These are phyloP conservation scores for Caenorhabditis afra DNA, from an alignment of 2,888 invertebrate species.

Conservation along the genomic window DNA sequence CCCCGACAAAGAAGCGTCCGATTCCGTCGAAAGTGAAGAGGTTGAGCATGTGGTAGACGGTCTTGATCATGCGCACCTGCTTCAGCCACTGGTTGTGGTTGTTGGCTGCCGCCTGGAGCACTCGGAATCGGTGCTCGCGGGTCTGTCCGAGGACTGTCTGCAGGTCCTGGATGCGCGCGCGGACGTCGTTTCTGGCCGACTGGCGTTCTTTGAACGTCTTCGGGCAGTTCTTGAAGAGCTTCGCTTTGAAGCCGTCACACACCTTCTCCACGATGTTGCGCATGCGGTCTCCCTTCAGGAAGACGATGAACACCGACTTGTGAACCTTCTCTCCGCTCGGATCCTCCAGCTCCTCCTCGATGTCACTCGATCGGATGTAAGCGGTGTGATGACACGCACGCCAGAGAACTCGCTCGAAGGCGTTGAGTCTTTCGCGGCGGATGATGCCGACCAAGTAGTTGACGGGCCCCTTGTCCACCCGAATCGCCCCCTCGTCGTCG, in stretches of 20 bases:
- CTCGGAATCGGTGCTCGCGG: conserved; percentile 76
- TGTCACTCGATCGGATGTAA: conserved; percentile 85
- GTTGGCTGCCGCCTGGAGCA: conserved; percentile 94
- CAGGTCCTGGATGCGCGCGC: conserved; percentile 85
- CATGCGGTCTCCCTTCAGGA: conserved; percentile 93
- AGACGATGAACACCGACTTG: conserved; percentile 91
- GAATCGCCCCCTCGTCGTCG: conserved; percentile 58
- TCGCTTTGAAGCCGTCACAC: conserved; percentile 84
- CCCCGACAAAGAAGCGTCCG: conserved; percentile 97
- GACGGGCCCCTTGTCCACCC: conserved; percentile 65
- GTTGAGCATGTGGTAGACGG: conserved; percentile 97
- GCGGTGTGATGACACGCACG: conserved; percentile 95
- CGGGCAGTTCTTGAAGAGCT: conserved; percentile 97
- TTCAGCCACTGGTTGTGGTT: conserved; percentile 97
- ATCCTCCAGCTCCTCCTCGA: conserved; percentile 92
- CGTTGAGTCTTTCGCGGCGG: conserved; percentile 91
- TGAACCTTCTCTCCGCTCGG: conserved; percentile 92
- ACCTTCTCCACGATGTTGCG: conserved; percentile 94
- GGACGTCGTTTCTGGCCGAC: conserved; percentile 76
- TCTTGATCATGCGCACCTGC: conserved; percentile 96
- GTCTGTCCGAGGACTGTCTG: conserved; percentile 85
- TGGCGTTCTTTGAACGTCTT: conserved; percentile 88
- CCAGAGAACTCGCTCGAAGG: conserved; percentile 98
- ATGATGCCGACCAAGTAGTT: conserved; percentile 96
- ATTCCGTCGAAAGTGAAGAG: conserved; percentile 99